phyloP scores from a whole-genome alignment of 35 echinoderm and acorn worm genomes.

The Holothuria glaberrima region DNA sequence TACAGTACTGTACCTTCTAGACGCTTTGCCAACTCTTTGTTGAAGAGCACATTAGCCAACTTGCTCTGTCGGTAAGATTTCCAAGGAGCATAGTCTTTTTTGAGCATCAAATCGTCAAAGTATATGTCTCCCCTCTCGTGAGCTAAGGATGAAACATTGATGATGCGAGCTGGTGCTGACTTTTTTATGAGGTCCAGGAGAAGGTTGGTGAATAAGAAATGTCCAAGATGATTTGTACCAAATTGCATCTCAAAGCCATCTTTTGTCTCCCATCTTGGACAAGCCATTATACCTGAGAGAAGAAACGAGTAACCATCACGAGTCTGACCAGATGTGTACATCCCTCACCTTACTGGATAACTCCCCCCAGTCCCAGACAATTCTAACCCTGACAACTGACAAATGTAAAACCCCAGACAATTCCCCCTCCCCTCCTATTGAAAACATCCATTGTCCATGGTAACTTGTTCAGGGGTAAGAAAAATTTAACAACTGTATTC shows the following conservation, averaged over 20 bases:
- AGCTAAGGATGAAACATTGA: constrained; percentile 77
- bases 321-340: too few relatives aligned
- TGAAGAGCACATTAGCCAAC: constrained; percentile 71
- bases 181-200: constrained; percentile 85
- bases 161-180: constrained; percentile 76
- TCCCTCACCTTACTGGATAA: too few relatives aligned
- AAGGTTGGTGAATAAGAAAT: constrained; percentile 90
- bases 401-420: too few relatives aligned
- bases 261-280: constrained; percentile 71
- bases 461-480: too few relatives aligned
- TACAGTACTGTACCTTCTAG: constrained; percentile 80
- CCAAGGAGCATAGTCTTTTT: constrained; percentile 34
- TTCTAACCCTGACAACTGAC: too few relatives aligned
- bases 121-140: constrained; percentile 57
- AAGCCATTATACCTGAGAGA: constrained; percentile 66
- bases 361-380: too few relatives aligned
- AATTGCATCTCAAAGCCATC: constrained; percentile 92
- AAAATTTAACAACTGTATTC: too few relatives aligned
- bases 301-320: too few relatives aligned
- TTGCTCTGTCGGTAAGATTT: constrained; percentile 76
- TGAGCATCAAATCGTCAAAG: constrained; percentile 67
- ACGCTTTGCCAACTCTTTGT: constrained; percentile 61
- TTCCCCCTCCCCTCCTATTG: too few relatives aligned
- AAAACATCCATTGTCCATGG: too few relatives aligned
- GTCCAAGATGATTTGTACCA: constrained; percentile 88